Percentiles rank a stretch among this genome's conserved stretches.
phyloP scores from a whole-genome alignment of 2,888 invertebrate genomes.

The Calephelis perditalis region DNA sequence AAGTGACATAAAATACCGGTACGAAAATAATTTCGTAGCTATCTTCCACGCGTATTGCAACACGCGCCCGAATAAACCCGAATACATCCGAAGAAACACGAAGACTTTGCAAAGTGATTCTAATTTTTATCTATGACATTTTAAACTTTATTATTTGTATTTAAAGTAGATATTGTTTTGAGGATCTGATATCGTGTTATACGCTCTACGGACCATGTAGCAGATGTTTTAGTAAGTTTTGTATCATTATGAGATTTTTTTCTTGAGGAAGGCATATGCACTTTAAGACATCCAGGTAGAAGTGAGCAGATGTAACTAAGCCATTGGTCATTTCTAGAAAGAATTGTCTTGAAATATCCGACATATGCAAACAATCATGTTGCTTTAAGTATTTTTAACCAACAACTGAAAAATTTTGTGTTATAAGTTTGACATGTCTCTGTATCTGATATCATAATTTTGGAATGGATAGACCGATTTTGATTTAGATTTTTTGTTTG shows the following conservation, averaged over 20 bases:
- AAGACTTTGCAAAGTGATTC: conserved; percentile 42
- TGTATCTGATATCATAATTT: too few species aligned
- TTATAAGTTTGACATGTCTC: too few species aligned
- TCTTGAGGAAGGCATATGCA: conserved; percentile 62
- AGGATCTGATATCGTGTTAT: not conserved
- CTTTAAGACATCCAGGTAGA: conserved; percentile 58
- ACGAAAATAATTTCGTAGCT: conserved; percentile 17
- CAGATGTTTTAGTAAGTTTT: conserved; percentile 69
- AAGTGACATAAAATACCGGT: conserved; percentile 25
- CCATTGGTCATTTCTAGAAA: conserved; percentile 23
- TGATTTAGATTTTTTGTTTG: too few species aligned
- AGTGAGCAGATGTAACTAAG: conserved; percentile 47
- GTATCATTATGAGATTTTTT: conserved; percentile 69
- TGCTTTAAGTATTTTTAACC: too few species aligned
- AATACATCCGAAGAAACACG: conserved; percentile 45
- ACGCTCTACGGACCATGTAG: conserved; percentile 34
- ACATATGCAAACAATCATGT: too few species aligned
- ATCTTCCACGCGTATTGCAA: conserved; percentile 29
- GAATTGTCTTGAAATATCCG: conserved; percentile 2
- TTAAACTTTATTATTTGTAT: not conserved
- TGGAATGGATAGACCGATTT: too few species aligned
- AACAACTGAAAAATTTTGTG: too few species aligned
- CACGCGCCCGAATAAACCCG: conserved; percentile 56
- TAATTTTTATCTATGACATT: conserved; percentile 23
- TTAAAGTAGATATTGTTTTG: conserved; percentile 33